Evolutionary conservation across 2,888 invertebrate genomes (phyloP).

Genomic region (Hoplodrina blanda): DNA sequence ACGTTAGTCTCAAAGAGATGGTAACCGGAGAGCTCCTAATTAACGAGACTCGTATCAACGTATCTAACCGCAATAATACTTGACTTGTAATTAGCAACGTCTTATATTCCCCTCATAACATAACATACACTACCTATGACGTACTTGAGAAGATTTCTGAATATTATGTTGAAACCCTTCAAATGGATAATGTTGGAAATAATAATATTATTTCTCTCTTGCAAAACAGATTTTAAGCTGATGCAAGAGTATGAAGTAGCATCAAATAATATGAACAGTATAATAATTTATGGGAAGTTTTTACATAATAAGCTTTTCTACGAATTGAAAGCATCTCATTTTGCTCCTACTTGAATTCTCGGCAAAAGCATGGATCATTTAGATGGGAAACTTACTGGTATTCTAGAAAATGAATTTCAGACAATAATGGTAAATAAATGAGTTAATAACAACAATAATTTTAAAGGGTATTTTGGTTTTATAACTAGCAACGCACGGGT

Average conservation of each 20-base stretch:
- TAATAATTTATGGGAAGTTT: background rate
- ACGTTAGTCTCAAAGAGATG: slow-evolving; percentile 55
- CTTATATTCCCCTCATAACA: slow-evolving; percentile 50
- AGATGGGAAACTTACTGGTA: background rate
- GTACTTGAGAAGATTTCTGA: slow-evolving; percentile 23
- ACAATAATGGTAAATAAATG: no score
- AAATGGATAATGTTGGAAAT: slow-evolving; percentile 32
- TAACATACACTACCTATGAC: slow-evolving; percentile 20
- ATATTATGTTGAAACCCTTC: slow-evolving; percentile 10
- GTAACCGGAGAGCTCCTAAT: slow-evolving; percentile 59
- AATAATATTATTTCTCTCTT: background rate
- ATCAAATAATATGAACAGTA: slow-evolving; percentile 13
- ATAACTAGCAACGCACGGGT: no score
- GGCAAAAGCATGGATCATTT: background rate
- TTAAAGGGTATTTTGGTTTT: no score
- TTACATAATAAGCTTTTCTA: background rate
- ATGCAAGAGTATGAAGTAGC: slow-evolving; percentile 16
- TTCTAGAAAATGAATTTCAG: background rate
- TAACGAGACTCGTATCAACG: slow-evolving; percentile 57
- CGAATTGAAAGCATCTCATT: background rate
- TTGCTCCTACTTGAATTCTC: background rate
- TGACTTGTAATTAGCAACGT: slow-evolving; percentile 60
- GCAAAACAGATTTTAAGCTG: slow-evolving; percentile 27
- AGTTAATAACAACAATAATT: no score
- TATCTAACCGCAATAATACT: slow-evolving; percentile 58